Percentiles rank a stretch among this genome's conserved stretches.
These are phyloP conservation scores for Oryzias javanicus DNA, from an alignment of 2,113 vertebrate genomes.

Conservation along the genomic window DNA sequence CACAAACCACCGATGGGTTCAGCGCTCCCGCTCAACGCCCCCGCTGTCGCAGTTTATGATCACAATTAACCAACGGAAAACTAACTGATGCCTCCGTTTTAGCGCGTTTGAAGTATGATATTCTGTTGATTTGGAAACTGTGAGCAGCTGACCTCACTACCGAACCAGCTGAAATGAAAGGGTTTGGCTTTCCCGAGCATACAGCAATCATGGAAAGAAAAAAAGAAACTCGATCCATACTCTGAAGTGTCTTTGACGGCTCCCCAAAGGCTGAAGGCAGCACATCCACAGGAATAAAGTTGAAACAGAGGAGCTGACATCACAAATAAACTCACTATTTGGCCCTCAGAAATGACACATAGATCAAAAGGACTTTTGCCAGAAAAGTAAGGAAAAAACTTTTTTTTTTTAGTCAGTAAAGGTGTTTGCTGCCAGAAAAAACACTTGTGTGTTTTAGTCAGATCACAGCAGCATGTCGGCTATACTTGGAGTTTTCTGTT, in stretches of 20 bases:
- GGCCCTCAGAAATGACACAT: conserved; percentile 38
- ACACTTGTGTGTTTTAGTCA: conserved; percentile 9
- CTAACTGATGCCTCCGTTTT: conserved; percentile 13
- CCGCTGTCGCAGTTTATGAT: background rate
- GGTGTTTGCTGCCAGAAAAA: conserved; percentile 23
- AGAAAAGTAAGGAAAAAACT: conserved; percentile 23
- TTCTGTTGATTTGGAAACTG: conserved; percentile 36
- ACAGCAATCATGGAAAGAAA: conserved; percentile 48
- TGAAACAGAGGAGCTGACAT: conserved; percentile 55
- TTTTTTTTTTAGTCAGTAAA: conserved; percentile 25
- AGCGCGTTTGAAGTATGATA: conserved; percentile 38
- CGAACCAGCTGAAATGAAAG: conserved; percentile 33
- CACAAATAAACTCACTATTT: conserved; percentile 58
- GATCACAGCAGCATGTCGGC: conserved; percentile 5
- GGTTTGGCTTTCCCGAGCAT: conserved; percentile 58
- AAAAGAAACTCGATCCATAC: conserved; percentile 52
- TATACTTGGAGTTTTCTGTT: conserved; percentile 38
- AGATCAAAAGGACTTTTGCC: conserved; percentile 52
- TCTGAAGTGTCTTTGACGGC: conserved; percentile 29
- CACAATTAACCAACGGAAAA: conserved; percentile 23
- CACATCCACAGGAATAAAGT: conserved; percentile 35
- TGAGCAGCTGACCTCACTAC: conserved; percentile 51
- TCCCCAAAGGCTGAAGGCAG: conserved; percentile 48
- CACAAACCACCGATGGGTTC: conserved; percentile 41
- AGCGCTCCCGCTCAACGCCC: conserved; percentile 24